A percentile compares a stretch with the other conserved stretches of the same genome.
Evolutionary conservation across 2,113 vertebrate genomes (phyloP).

Genomic region (Gymnogyps californianus): DNA sequence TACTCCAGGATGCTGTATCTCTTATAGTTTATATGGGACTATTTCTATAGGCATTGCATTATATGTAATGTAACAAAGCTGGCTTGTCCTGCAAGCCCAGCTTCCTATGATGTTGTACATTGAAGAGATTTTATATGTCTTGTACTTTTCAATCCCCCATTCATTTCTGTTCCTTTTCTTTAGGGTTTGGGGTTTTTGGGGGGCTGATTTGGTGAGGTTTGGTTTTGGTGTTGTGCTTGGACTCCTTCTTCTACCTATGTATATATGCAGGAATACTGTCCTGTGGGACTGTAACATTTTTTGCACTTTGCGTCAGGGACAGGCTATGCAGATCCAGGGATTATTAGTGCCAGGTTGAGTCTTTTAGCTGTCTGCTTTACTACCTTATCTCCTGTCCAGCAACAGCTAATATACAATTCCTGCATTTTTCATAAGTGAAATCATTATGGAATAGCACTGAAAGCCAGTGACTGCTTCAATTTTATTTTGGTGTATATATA

Average conservation of each 20-base stretch:
- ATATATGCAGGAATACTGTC: neutral
- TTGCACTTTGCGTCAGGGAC: neutral
- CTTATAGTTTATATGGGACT: neutral
- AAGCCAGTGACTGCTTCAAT: neutral
- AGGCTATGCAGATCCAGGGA: neutral
- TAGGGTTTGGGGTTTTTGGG: rapidly evolving
- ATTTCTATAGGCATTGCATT: neutral
- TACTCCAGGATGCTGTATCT: neutral
- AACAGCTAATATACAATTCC: neutral
- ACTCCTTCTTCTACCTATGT: neutral
- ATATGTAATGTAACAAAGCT: neutral
- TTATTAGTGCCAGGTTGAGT: neutral
- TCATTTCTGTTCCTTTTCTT: neutral
- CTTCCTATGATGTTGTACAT: neutral
- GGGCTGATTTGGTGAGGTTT: neutral
- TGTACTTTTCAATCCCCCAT: neutral
- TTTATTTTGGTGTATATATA: neutral
- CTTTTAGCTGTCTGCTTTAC: neutral
- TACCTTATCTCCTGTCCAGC: neutral
- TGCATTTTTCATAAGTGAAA: neutral
- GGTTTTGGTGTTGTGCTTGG: neutral
- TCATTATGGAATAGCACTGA: neutral
- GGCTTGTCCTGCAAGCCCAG: neutral
- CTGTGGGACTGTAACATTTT: neutral
- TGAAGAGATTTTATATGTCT: neutral